A percentile compares a stretch with the other conserved stretches of the same genome.
phyloP scores from a whole-genome alignment of 2,888 invertebrate genomes.

The Minunthozetes semirufus region DNA sequence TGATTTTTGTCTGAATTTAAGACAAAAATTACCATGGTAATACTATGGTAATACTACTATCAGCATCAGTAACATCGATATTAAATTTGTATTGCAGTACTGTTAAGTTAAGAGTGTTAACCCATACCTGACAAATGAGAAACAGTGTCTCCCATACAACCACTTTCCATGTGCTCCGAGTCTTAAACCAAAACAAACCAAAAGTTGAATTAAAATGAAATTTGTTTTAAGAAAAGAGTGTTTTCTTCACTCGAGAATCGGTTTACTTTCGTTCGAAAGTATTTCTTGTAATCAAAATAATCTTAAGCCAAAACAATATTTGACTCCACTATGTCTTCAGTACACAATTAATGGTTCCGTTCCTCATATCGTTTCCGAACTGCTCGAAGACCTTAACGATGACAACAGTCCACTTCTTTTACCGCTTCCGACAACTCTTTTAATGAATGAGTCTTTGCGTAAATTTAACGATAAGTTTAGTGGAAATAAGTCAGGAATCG shows the following conservation, averaged over 20 bases:
- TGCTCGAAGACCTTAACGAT: constrained; percentile 43
- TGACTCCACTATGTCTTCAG: constrained; percentile 20
- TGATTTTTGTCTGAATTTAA: not conserved
- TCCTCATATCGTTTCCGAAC: constrained; percentile 60
- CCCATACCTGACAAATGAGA: too few species aligned
- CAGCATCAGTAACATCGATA: too few species aligned
- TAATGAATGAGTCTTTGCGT: constrained; percentile 60
- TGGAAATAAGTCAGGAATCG: constrained; percentile 41
- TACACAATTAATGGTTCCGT: constrained; percentile 77
- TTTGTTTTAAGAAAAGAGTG: constrained; percentile 55
- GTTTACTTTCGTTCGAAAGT: constrained; percentile 51
- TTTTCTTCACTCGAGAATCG: constrained; percentile 47
- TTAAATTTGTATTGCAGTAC: too few species aligned
- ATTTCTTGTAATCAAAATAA: not conserved
- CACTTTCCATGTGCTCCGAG: too few species aligned
- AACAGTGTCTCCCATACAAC: too few species aligned
- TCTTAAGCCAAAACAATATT: constrained; percentile 45
- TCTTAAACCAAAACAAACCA: too few species aligned
- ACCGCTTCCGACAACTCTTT: constrained; percentile 62
- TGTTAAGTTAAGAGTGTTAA: too few species aligned
- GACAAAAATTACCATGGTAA: too few species aligned
- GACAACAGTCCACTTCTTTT: constrained; percentile 58
- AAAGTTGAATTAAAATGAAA: constrained; percentile 57
- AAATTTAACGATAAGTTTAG: constrained; percentile 58
- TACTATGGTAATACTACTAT: too few species aligned